A percentile compares a stretch with the other conserved stretches of the same genome.
Conservation (phyloP, 2,113 vertebrate genomes). For the Mustelus asterias region DNA sequence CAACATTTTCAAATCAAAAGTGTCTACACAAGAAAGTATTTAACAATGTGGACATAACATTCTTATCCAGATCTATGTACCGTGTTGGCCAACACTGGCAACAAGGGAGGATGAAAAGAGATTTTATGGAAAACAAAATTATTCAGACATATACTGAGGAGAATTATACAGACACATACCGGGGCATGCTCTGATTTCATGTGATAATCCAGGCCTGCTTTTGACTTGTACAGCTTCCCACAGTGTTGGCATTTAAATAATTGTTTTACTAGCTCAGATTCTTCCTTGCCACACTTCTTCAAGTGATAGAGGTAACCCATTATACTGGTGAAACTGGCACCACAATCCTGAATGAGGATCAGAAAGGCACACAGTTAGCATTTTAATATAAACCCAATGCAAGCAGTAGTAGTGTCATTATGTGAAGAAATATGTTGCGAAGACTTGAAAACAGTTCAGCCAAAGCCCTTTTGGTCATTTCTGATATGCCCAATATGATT, state of each 20-base stretch:
- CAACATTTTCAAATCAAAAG: slow-evolving; percentile 7
- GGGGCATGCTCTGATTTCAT: slow-evolving; percentile 80
- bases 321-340: slow-evolving; percentile 83
- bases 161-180: slow-evolving; percentile 57
- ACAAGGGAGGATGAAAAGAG: no score
- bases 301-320: slow-evolving; percentile 89
- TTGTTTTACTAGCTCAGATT: slow-evolving; percentile 83
- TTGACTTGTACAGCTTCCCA: slow-evolving; percentile 79
- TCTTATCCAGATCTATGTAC: neutral
- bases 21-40: neutral
- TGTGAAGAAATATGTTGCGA: neutral
- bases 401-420: neutral
- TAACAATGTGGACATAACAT: neutral
- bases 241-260: slow-evolving; percentile 82
- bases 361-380: slow-evolving; percentile 39
- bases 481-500: neutral
- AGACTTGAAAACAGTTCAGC: neutral
- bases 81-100: neutral
- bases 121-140: neutral
- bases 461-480: neutral
- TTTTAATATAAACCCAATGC: neutral
- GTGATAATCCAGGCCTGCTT: slow-evolving; percentile 86
- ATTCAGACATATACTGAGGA: slow-evolving; percentile 63
- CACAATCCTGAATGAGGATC: slow-evolving; percentile 69
- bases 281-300: slow-evolving; percentile 86